phyloP scores from a whole-genome alignment of 2,797 vertebrate genomes.

The Cirrhinus molitorella region DNA sequence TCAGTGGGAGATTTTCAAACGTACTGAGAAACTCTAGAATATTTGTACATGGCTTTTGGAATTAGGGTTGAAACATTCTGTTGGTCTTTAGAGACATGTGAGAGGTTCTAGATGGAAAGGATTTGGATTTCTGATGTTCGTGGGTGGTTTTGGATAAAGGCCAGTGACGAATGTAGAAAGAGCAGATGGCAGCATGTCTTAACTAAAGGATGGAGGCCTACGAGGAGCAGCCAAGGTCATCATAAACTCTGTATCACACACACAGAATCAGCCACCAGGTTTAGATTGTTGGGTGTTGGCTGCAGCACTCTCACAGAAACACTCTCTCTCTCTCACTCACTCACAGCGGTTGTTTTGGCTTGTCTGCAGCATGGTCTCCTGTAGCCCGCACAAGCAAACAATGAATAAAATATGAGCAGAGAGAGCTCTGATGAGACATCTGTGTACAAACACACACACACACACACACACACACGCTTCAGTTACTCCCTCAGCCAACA shows the following conservation, averaged over 20 bases:
- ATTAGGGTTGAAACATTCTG: constrained; percentile 1
- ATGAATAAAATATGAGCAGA: constrained; percentile 47
- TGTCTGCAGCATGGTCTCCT: constrained; percentile 25
- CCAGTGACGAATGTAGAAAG: constrained; percentile 32
- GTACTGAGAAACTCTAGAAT: background rate
- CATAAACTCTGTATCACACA: constrained; percentile 15
- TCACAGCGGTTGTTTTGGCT: constrained; percentile 30
- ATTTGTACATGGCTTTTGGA: constrained; percentile 17
- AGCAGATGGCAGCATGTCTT: constrained; percentile 47
- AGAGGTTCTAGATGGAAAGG: constrained; percentile 7
- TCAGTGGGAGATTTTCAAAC: constrained; percentile 3
- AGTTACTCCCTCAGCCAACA: constrained; percentile 22
- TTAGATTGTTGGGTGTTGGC: constrained; percentile 11
- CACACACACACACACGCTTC: background rate
- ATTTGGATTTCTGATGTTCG: background rate
- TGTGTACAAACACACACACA: constrained; percentile 18
- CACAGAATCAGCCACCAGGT: background rate
- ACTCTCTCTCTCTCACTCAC: background rate
- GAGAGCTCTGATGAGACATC: constrained; percentile 28
- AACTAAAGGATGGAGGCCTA: constrained; percentile 40
- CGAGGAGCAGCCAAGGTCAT: constrained; percentile 28
- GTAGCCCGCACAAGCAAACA: constrained; percentile 35
- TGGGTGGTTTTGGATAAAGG: constrained; percentile 21
- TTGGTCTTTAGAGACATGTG: background rate
- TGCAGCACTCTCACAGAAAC: constrained; percentile 8